Evolutionary conservation across 2,888 invertebrate genomes (phyloP).

Genomic region (Troides aeacus): DNA sequence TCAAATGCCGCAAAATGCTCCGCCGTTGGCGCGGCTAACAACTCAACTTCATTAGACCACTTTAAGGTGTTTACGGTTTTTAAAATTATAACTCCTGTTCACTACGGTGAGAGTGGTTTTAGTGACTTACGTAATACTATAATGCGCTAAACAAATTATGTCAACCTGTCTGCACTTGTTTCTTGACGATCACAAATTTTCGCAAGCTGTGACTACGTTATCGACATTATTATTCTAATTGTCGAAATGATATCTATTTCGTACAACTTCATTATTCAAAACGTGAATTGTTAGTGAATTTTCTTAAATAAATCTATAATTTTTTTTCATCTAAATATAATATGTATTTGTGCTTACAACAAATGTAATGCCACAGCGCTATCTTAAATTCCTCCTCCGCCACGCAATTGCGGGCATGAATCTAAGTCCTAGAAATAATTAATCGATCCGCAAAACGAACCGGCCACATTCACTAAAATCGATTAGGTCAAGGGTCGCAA

Average conservation of each 20-base stretch:
- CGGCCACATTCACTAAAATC: conserved; percentile 71
- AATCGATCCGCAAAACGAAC: conserved; percentile 59
- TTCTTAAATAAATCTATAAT: no score
- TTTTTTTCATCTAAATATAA: no score
- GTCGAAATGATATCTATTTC: no score
- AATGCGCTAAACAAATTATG: no score
- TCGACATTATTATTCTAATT: no score
- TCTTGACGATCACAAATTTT: no score
- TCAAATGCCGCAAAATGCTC: conserved; percentile 3
- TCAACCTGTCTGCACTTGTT: no score
- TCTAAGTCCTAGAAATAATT: conserved; percentile 29
- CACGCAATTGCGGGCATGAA: conserved; percentile 22
- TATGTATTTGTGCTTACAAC: background rate
- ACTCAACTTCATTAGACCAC: conserved; percentile 7
- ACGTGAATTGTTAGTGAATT: no score
- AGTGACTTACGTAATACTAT: no score
- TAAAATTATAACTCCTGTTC: conserved; percentile 1
- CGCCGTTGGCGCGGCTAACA: background rate
- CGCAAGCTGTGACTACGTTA: no score
- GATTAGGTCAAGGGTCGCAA: conserved; percentile 76
- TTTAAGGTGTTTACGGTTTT: conserved; percentile 14
- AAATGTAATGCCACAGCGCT: background rate
- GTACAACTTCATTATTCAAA: no score
- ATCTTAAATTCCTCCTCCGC: conserved; percentile 9
- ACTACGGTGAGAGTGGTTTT: conserved; percentile 8